Conservation (phyloP, 2,113 vertebrate genomes). For the Misgurnus anguillicaudatus region DNA sequence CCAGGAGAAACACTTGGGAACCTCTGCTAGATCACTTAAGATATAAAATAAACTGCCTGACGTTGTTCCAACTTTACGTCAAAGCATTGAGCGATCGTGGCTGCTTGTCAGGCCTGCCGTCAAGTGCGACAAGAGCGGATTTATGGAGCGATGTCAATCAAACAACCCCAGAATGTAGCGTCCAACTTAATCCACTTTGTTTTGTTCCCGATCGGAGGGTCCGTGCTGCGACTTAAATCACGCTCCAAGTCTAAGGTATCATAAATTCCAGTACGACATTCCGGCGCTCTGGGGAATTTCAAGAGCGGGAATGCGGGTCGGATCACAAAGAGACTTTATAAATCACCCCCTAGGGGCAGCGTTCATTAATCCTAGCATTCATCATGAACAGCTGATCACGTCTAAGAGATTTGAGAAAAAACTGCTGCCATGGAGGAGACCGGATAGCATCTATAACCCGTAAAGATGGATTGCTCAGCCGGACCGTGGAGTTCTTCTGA, state of each 20-base stretch:
- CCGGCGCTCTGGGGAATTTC: constrained; percentile 60
- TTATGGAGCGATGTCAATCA: constrained; percentile 37
- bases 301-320: constrained; percentile 58
- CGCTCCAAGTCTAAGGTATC: constrained; percentile 61
- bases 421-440: constrained; percentile 45
- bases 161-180: constrained; percentile 2
- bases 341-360: constrained; percentile 61
- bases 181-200: constrained; percentile 30
- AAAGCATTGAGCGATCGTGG: background rate
- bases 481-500: constrained; percentile 58
- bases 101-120: constrained; percentile 7
- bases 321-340: constrained; percentile 59
- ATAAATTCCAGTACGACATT: constrained; percentile 69
- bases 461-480: constrained; percentile 57
- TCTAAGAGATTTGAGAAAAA: constrained; percentile 51
- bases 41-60: background rate
- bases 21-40: background rate
- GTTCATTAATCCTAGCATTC: constrained; percentile 66
- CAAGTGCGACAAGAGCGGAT: background rate
- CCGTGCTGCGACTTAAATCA: constrained; percentile 67
- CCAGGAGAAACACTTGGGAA: background rate
- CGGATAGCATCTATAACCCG: constrained; percentile 60
- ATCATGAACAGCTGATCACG: constrained; percentile 61
- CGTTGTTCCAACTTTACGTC: background rate
- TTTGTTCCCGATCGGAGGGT: constrained; percentile 33